Percentiles rank a stretch among this genome's conserved stretches.
Evolutionary conservation across 2,797 vertebrate species (phyloP).

Genomic region (Iguana delicatissima): DNA sequence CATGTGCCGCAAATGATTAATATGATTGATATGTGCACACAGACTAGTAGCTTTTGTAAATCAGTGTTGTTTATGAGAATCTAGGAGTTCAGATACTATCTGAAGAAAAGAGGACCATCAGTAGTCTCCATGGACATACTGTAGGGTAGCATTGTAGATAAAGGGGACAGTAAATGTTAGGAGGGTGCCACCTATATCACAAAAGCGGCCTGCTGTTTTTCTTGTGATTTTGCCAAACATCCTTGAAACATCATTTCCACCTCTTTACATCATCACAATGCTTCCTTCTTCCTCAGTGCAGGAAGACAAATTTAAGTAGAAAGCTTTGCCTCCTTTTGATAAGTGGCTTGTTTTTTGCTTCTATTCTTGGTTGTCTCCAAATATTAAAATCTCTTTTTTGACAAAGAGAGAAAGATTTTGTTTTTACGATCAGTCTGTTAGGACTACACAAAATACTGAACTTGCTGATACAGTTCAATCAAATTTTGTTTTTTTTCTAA

Average conservation of each 20-base stretch:
- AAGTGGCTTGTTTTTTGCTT: conserved; percentile 44
- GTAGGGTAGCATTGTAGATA: conserved; percentile 39
- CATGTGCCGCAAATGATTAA: not conserved
- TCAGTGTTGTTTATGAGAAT: not conserved
- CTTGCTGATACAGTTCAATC: not conserved
- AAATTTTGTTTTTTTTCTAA: conserved; percentile 27
- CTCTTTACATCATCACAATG: not conserved
- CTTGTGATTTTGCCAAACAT: conserved; percentile 8
- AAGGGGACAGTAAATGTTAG: conserved; percentile 39
- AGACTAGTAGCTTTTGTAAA: not conserved
- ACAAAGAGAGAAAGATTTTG: conserved; percentile 18
- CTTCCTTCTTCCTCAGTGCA: conserved; percentile 16
- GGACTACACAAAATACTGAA: no score
- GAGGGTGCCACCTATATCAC: not conserved
- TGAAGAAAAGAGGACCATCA: conserved; percentile 35
- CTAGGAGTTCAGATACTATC: not conserved
- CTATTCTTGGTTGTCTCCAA: conserved; percentile 21
- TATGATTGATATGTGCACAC: not conserved
- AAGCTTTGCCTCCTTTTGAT: conserved; percentile 49
- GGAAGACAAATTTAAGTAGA: conserved; percentile 42
- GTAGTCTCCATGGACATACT: conserved; percentile 1
- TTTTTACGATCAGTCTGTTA: not conserved
- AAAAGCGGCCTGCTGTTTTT: conserved; percentile 40
- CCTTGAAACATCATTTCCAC: conserved; percentile 28
- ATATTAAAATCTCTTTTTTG: conserved; percentile 53